Percentiles rank a stretch among this genome's conserved stretches.
phyloP scores from a whole-genome alignment of 2,113 vertebrate genomes.

The Pelecanus crispus region DNA sequence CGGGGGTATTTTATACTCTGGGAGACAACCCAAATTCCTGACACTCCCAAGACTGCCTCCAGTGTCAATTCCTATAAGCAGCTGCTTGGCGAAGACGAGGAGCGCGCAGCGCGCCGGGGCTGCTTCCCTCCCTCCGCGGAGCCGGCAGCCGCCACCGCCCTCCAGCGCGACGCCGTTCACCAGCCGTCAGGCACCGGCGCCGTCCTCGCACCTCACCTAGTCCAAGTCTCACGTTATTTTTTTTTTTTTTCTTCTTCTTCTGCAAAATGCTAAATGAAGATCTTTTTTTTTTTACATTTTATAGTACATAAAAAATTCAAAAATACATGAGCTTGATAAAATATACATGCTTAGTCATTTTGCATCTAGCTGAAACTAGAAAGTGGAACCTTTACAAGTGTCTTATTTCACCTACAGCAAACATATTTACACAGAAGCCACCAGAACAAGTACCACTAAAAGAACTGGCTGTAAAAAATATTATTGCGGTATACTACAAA shows the following conservation, averaged over 20 bases:
- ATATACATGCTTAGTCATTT: conserved; percentile 74
- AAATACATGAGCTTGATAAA: conserved; percentile 80
- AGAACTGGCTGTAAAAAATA: conserved; percentile 91
- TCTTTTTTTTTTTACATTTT: conserved; percentile 58
- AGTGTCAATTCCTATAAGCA: neutral
- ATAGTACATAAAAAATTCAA: conserved; percentile 72
- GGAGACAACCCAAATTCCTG: neutral
- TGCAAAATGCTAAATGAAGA: conserved; percentile 44
- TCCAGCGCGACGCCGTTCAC: neutral
- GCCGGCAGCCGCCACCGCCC: neutral
- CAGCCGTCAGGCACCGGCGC: neutral
- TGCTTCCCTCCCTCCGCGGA: neutral
- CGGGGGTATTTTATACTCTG: neutral
- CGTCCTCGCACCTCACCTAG: neutral
- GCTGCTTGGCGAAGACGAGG: neutral
- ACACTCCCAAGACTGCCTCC: neutral
- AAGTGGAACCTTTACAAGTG: conserved; percentile 80
- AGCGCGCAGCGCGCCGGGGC: neutral
- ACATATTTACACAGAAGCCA: conserved; percentile 89
- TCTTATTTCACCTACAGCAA: conserved; percentile 84
- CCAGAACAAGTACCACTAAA: conserved; percentile 86
- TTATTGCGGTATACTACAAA: conserved; percentile 98
- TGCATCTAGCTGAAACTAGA: conserved; percentile 63
- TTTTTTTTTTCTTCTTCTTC: neutral
- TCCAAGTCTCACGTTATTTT: neutral